Evolutionary conservation across 2,113 vertebrate species (phyloP).

Genomic region (Corydoras sp.): DNA sequence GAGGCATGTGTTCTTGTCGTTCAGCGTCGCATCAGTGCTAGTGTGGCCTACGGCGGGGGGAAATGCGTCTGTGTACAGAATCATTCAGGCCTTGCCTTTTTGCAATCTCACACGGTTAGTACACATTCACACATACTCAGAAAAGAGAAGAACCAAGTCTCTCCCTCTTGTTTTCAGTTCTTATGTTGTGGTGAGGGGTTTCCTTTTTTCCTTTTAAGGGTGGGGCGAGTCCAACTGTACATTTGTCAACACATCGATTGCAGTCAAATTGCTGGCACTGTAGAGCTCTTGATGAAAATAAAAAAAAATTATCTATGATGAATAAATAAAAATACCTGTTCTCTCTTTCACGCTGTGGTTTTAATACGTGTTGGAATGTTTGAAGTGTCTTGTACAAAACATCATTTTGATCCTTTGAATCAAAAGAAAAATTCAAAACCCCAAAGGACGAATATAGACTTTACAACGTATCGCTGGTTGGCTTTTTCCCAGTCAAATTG

Average conservation of each 20-base stretch:
- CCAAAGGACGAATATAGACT: conserved; percentile 51
- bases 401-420: conserved; percentile 82
- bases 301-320: conserved; percentile 52
- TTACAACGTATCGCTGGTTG: conserved; percentile 76
- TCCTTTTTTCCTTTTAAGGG: conserved; percentile 28
- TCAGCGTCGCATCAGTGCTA: conserved; percentile 75
- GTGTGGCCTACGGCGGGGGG: conserved; percentile 55
- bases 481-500: conserved; percentile 76
- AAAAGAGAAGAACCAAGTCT: conserved; percentile 62
- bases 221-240: conserved; percentile 70
- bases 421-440: conserved; percentile 53
- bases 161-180: conserved; percentile 40
- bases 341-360: conserved; percentile 64
- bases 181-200: conserved; percentile 39
- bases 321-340: conserved; percentile 68
- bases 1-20: conserved; percentile 66
- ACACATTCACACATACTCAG: conserved; percentile 64
- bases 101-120: conserved; percentile 75
- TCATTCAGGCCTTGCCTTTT: conserved; percentile 77
- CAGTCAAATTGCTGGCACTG: conserved; percentile 65
- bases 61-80: conserved; percentile 75
- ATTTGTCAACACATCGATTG: conserved; percentile 63
- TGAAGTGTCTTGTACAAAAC: conserved; percentile 81
- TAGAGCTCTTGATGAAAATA: conserved; percentile 74
- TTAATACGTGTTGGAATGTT: conserved; percentile 86